Percentiles rank a stretch among this genome's conserved stretches.
phyloP scores from a whole-genome alignment of 2,797 vertebrate genomes.

The Hemitrygon akajei region DNA sequence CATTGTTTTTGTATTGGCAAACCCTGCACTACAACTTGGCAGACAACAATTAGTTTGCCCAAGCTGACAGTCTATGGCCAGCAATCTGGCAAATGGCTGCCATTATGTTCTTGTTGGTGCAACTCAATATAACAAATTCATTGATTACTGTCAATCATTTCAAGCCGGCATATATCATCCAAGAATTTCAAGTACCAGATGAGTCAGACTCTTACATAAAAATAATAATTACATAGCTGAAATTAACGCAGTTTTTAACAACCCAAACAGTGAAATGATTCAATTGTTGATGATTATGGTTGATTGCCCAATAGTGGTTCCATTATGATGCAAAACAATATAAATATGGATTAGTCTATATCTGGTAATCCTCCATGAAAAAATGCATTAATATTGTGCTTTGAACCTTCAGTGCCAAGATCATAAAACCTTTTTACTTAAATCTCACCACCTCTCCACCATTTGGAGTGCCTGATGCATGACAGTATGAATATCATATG shows the following conservation, averaged over 20 bases:
- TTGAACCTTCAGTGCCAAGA: not conserved
- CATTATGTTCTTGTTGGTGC: not conserved
- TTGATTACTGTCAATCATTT: not conserved
- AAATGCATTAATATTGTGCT: not conserved
- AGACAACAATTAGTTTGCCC: not conserved
- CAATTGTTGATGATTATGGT: slow-evolving; percentile 8
- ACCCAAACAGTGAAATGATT: not conserved
- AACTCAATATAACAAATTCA: not conserved
- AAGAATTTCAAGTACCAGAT: not conserved
- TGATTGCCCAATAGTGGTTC: not conserved
- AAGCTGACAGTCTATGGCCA: not conserved
- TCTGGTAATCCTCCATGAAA: not conserved
- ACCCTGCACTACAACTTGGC: not conserved
- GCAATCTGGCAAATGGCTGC: not conserved
- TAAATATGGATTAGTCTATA: not conserved
- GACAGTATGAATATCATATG: not conserved
- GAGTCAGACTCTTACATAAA: not conserved
- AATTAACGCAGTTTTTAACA: not conserved
- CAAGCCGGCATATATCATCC: not conserved
- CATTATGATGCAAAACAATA: slow-evolving; percentile 14
- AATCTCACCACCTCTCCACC: not conserved
- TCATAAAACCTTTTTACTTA: not conserved
- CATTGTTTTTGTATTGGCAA: not conserved
- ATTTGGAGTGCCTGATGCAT: not conserved
- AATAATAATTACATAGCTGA: not conserved